These are phyloP conservation scores for Odocoileus hemionus DNA, from an alignment of 2,113 vertebrate species.

Conservation along the genomic window DNA sequence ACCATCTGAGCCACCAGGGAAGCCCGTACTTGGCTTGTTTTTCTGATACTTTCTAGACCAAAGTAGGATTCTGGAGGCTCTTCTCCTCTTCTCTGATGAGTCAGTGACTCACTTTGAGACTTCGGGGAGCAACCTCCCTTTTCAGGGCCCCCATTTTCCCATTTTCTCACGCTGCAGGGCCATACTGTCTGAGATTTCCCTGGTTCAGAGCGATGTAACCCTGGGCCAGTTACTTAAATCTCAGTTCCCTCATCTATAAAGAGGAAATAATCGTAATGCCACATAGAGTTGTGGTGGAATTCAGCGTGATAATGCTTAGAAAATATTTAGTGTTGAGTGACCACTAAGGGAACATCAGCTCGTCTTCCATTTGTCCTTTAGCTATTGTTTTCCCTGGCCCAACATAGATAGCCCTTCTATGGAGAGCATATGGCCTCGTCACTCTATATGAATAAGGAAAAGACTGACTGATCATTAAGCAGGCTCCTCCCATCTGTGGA, in stretches of 20 bases:
- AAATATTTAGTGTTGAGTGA: not conserved
- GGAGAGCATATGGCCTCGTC: not conserved
- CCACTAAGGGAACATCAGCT: not conserved
- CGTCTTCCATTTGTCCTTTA: not conserved
- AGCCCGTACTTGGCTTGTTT: not conserved
- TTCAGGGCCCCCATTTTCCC: not conserved
- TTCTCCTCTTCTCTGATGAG: not conserved
- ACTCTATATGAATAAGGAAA: not conserved
- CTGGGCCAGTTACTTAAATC: not conserved
- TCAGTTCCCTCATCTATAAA: not conserved
- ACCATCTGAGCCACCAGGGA: not conserved
- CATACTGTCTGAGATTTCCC: not conserved
- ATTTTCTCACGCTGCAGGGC: not conserved
- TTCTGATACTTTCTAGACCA: not conserved
- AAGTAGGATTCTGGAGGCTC: not conserved
- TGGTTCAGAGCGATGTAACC: not conserved
- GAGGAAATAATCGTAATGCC: not conserved
- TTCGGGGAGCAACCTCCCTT: not conserved
- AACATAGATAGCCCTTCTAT: not conserved
- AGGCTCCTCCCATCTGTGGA: not conserved
- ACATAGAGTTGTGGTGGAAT: not conserved
- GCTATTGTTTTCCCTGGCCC: not conserved
- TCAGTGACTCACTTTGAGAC: constrained; percentile 3
- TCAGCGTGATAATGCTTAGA: not conserved
- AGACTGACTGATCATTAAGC: not conserved